A percentile compares a stretch with the other conserved stretches of the same genome.
These are phyloP conservation scores for Mycteria americana DNA, from an alignment of 2,797 vertebrate genomes.

Conservation along the genomic window DNA sequence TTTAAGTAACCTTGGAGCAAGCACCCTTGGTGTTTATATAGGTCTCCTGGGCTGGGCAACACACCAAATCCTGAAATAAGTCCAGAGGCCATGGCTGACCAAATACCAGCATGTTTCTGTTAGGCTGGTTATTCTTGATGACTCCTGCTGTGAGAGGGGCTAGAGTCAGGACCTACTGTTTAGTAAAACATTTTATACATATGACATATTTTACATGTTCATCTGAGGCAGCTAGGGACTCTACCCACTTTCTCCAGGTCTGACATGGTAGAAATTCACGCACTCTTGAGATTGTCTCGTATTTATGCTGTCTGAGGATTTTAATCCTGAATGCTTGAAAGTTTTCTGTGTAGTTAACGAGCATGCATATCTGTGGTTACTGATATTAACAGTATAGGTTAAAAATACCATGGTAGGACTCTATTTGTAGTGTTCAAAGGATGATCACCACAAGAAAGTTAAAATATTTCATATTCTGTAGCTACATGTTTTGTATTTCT, in stretches of 20 bases:
- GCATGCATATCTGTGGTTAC: not conserved
- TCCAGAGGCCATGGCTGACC: not conserved
- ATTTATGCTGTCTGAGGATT: not conserved
- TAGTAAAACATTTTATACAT: not conserved
- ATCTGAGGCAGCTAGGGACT: not conserved
- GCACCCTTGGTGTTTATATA: not conserved
- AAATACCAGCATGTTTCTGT: not conserved
- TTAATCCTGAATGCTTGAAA: not conserved
- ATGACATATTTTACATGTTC: not conserved
- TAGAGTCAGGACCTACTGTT: not conserved
- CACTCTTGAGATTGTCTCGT: not conserved
- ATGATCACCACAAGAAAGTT: not conserved
- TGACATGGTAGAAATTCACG: not conserved
- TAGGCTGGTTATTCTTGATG: not conserved
- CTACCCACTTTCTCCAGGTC: not conserved
- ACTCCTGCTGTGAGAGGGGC: not conserved
- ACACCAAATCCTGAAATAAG: not conserved
- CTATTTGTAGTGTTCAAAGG: not conserved
- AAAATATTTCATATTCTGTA: not conserved
- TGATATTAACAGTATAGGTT: not conserved
- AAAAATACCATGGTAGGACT: not conserved
- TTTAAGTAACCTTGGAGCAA: slow-evolving; percentile 12
- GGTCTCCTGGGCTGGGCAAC: not conserved
- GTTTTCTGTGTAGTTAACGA: not conserved
- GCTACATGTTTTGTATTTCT: not conserved